phyloP scores from a whole-genome alignment of 35 echinoderm and acorn worm species.

The Chiridota heheva region DNA sequence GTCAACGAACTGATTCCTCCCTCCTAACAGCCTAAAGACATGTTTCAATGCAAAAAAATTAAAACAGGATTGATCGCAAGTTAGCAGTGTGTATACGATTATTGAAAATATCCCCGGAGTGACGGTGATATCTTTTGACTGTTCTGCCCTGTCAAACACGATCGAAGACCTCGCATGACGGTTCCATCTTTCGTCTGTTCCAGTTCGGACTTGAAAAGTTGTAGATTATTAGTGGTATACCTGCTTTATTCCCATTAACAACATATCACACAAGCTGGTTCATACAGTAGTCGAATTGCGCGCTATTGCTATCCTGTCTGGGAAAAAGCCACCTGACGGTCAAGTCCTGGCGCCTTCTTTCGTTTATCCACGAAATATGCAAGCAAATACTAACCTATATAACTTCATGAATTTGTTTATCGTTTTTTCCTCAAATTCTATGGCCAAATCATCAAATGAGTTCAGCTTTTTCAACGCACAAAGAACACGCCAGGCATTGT shows the following conservation, averaged over 20 bases:
- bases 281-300: background rate
- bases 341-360: background rate
- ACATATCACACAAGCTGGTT: background rate
- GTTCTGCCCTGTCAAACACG: too few relatives aligned
- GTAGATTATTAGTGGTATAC: background rate
- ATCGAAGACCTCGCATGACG: too few relatives aligned
- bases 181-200: too few relatives aligned
- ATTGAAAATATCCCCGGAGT: too few relatives aligned
- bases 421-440: background rate
- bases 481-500: conserved; percentile 46
- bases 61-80: too few relatives aligned
- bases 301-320: background rate
- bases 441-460: conserved; percentile 24
- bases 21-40: too few relatives aligned
- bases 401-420: conserved; percentile 7
- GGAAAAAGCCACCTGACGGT: background rate
- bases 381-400: conserved; percentile 26
- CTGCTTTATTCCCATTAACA: background rate
- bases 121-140: too few relatives aligned
- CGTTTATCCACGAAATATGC: background rate
- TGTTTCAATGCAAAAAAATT: too few relatives aligned
- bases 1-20: too few relatives aligned
- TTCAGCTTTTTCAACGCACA: conserved; percentile 12
- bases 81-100: too few relatives aligned
- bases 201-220: too few relatives aligned